Percentiles rank a stretch among this genome's conserved stretches.
These are phyloP conservation scores for Rhynchotus rufescens DNA, from an alignment of 2,797 vertebrate genomes.

Conservation along the genomic window DNA sequence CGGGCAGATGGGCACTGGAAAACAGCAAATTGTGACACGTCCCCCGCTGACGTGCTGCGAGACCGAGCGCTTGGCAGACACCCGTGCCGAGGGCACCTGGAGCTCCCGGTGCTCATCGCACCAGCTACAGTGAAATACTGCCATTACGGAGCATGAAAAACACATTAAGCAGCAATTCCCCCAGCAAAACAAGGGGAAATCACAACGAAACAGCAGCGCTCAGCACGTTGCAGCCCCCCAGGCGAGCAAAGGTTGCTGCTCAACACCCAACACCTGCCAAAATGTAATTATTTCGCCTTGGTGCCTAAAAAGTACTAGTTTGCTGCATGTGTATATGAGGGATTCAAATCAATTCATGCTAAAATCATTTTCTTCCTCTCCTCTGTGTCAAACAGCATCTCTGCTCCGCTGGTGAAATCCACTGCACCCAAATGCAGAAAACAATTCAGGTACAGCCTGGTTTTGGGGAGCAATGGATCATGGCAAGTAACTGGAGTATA, in stretches of 20 bases:
- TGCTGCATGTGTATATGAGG: not conserved
- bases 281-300: not conserved
- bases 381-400: not conserved
- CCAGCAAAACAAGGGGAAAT: not conserved
- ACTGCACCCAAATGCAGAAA: not conserved
- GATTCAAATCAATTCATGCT: not conserved
- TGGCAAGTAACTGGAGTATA: not conserved
- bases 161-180: not conserved
- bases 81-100: not conserved
- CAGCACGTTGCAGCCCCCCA: not conserved
- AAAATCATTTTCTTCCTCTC: not conserved
- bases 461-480: not conserved
- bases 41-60: not conserved
- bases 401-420: not conserved
- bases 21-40: rapidly evolving
- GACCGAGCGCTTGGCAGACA: rapidly evolving
- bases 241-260: not conserved
- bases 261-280: not conserved
- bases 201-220: rapidly evolving
- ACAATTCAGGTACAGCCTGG: not conserved
- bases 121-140: not conserved
- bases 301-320: not conserved
- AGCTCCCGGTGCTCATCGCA: not conserved
- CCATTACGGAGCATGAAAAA: not conserved
- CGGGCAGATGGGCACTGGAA: not conserved